Evolutionary conservation across 2,888 invertebrate genomes (phyloP).

Genomic region (Dicyrtoma fusca): DNA sequence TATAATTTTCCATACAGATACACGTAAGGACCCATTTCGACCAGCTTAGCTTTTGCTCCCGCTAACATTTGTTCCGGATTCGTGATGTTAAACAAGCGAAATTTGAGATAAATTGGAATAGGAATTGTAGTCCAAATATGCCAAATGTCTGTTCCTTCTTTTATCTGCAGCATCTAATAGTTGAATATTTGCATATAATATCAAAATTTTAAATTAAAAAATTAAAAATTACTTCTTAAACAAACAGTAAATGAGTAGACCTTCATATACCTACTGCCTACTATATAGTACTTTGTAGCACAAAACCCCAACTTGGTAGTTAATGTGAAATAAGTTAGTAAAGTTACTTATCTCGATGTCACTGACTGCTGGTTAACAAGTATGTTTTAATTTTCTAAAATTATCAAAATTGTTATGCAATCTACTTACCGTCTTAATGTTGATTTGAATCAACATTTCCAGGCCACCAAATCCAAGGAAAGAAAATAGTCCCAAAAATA

Average conservation of each 20-base stretch:
- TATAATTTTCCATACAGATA: slow-evolving; percentile 23
- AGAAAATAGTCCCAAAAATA: background rate
- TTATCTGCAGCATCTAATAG: slow-evolving; percentile 7
- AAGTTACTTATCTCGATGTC: too few species aligned
- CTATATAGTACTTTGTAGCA: too few species aligned
- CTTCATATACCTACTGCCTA: background rate
- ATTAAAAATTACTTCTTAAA: background rate
- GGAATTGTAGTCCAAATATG: slow-evolving; percentile 36
- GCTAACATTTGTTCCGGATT: slow-evolving; percentile 45
- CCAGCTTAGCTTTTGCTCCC: slow-evolving; percentile 42
- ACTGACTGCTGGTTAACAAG: too few species aligned
- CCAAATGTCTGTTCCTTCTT: slow-evolving; percentile 29
- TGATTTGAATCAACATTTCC: background rate
- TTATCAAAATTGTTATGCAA: background rate
- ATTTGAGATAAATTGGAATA: slow-evolving; percentile 42
- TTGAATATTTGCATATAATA: background rate
- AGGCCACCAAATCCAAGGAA: background rate
- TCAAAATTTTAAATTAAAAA: background rate
- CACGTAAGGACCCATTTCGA: slow-evolving; percentile 51
- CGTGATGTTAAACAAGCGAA: slow-evolving; percentile 52
- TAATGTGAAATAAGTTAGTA: too few species aligned
- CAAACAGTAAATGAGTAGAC: background rate
- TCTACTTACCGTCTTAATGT: background rate
- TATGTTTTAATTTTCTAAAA: too few species aligned
- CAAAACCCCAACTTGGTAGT: too few species aligned